Percentiles rank a stretch among this genome's conserved stretches.
phyloP scores from a whole-genome alignment of 2,113 vertebrate species.

The Opisthocomus hoazin region DNA sequence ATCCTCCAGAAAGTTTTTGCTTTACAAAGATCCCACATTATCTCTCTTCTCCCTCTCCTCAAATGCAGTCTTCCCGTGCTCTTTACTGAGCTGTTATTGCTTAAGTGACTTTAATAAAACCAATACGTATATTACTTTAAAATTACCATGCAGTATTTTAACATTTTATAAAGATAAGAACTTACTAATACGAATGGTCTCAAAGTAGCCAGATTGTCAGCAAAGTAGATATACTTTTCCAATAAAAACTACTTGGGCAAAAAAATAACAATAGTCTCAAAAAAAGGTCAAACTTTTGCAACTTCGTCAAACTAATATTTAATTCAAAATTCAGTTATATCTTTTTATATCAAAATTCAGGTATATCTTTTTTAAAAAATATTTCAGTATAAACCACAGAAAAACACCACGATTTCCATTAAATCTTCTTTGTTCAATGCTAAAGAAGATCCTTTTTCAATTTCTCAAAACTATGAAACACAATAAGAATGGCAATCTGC shows the following conservation, averaged over 20 bases:
- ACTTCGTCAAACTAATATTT: background rate
- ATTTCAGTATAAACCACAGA: background rate
- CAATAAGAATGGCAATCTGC: background rate
- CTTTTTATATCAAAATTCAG: background rate
- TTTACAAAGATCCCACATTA: background rate
- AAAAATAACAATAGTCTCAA: background rate
- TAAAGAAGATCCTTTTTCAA: background rate
- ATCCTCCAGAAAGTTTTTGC: background rate
- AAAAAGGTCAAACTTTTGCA: background rate
- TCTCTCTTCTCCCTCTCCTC: background rate
- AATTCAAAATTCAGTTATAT: background rate
- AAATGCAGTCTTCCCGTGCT: rapidly evolving
- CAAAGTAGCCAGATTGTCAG: background rate
- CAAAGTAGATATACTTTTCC: background rate
- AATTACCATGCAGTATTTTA: background rate
- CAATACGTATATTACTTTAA: background rate
- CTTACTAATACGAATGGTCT: background rate
- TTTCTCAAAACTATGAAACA: background rate
- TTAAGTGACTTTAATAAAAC: background rate
- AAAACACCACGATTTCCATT: background rate
- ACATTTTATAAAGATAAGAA: background rate
- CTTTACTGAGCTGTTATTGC: background rate
- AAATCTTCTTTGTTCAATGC: background rate
- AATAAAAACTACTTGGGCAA: background rate
- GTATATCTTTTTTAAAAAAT: background rate